Conservation (phyloP, 2,888 invertebrate species). For the Microchrysa polita region DNA sequence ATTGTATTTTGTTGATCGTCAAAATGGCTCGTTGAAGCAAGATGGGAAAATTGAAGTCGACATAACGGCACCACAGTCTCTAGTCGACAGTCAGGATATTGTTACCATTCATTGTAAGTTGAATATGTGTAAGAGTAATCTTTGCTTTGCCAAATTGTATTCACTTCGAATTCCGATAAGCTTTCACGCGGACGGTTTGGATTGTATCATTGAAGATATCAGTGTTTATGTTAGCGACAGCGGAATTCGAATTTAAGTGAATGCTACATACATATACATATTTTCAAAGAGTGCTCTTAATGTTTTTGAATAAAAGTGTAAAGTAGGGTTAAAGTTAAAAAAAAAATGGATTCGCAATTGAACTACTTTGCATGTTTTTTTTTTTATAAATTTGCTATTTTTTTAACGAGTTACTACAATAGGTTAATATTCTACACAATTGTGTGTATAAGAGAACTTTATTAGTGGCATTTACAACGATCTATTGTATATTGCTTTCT, state of each 20-base stretch:
- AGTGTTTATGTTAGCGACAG: conserved; percentile 43
- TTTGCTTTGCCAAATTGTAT: conserved; percentile 50
- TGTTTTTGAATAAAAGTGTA: not conserved
- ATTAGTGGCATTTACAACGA: conserved; percentile 5
- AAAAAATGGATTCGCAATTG: conserved; percentile 8
- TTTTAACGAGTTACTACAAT: not conserved
- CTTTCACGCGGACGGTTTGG: conserved; percentile 47
- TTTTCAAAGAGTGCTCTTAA: not conserved
- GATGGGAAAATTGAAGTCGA: conserved; percentile 48
- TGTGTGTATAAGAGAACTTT: not conserved
- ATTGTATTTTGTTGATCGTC: conserved; percentile 50
- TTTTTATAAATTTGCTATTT: not conserved
- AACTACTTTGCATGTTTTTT: conserved; percentile 1
- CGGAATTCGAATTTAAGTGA: conserved; percentile 24
- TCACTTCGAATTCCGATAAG: conserved; percentile 47
- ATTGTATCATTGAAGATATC: conserved; percentile 50
- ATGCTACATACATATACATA: too few relatives aligned
- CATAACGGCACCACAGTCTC: conserved; percentile 45
- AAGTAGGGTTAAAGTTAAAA: not conserved
- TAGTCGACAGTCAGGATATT: conserved; percentile 31
- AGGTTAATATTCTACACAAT: not conserved
- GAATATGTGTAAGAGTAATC: conserved; percentile 48
- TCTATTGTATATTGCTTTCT: conserved; percentile 1
- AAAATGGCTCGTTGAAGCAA: conserved; percentile 45
- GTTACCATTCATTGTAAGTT: conserved; percentile 49